phyloP scores from a whole-genome alignment of 2,888 invertebrate species.

The Conistra vaccinii region DNA sequence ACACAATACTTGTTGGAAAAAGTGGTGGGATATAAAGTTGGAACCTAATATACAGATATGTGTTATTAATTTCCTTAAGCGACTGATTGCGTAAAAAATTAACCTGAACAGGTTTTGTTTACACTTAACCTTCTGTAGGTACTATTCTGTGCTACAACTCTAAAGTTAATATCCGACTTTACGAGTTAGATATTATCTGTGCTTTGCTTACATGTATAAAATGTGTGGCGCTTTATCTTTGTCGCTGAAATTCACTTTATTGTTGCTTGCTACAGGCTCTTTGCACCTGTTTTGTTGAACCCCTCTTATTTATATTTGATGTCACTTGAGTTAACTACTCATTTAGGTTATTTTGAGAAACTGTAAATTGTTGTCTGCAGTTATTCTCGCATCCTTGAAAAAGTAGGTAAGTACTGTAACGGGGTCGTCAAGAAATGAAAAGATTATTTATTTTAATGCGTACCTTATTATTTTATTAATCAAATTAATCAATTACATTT shows the following conservation, averaged over 20 bases:
- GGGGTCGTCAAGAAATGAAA: not conserved
- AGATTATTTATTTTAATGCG: not conserved
- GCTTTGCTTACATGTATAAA: conserved; percentile 26
- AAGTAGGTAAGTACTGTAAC: not conserved
- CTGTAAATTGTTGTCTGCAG: not conserved
- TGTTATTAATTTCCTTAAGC: not conserved
- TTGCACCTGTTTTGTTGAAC: not conserved
- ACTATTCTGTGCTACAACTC: not conserved
- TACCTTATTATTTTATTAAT: not conserved
- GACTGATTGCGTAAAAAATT: too few species aligned
- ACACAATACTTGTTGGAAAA: not conserved
- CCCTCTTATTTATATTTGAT: not conserved
- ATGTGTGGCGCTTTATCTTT: conserved; percentile 30
- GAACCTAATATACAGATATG: not conserved
- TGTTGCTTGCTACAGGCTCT: conserved; percentile 1
- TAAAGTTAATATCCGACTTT: conserved; percentile 27
- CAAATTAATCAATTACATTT: not conserved
- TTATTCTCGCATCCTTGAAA: not conserved
- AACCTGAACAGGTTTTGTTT: too few species aligned
- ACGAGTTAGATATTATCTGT: conserved; percentile 21
- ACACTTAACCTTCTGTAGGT: conserved; percentile 24
- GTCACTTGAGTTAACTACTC: not conserved
- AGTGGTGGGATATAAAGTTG: not conserved
- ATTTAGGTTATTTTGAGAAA: not conserved
- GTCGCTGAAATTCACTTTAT: conserved; percentile 10